Evolutionary conservation across 30 jellyfish, hydroid and myxozoan genomes (phyloP).

Genomic region (Turritopsis dohrnii): DNA sequence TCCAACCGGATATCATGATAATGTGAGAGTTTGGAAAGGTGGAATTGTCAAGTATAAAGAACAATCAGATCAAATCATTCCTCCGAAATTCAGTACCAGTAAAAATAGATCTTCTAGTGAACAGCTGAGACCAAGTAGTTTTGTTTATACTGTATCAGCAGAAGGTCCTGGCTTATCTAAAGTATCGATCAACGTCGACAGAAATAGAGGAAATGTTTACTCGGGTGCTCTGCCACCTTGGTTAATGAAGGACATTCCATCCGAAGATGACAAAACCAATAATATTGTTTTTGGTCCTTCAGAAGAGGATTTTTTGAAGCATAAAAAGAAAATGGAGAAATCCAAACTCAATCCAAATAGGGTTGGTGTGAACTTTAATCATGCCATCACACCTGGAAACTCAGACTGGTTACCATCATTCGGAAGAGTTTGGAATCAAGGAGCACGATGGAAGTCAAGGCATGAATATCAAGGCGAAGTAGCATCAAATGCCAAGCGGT

Average conservation of each 20-base stretch:
- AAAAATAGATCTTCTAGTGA: neutral
- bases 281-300: slow-evolving; percentile 66
- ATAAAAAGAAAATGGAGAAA: slow-evolving; percentile 38
- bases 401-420: slow-evolving; percentile 92
- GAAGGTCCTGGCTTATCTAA: slow-evolving; percentile 7
- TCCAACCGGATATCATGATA: slow-evolving; percentile 68
- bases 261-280: neutral
- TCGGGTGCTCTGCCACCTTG: slow-evolving; percentile 56
- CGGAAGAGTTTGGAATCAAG: slow-evolving; percentile 96
- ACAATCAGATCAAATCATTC: slow-evolving; percentile 27
- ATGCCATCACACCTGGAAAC: slow-evolving; percentile 36
- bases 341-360: slow-evolving; percentile 41
- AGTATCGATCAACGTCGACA: neutral
- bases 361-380: slow-evolving; percentile 92
- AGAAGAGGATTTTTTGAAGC: slow-evolving; percentile 46
- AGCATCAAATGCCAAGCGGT: neutral
- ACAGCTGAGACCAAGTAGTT: neutral
- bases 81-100: neutral
- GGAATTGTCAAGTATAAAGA: slow-evolving; percentile 50
- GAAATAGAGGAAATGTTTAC: slow-evolving; percentile 22
- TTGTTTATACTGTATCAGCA: slow-evolving; percentile 4
- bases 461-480: slow-evolving; percentile 31
- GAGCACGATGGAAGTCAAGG: slow-evolving; percentile 98
- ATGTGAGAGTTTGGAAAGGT: slow-evolving; percentile 79
- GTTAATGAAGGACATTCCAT: slow-evolving; percentile 20